Conservation (phyloP, 2,797 vertebrate genomes). For the Pampus argenteus region DNA sequence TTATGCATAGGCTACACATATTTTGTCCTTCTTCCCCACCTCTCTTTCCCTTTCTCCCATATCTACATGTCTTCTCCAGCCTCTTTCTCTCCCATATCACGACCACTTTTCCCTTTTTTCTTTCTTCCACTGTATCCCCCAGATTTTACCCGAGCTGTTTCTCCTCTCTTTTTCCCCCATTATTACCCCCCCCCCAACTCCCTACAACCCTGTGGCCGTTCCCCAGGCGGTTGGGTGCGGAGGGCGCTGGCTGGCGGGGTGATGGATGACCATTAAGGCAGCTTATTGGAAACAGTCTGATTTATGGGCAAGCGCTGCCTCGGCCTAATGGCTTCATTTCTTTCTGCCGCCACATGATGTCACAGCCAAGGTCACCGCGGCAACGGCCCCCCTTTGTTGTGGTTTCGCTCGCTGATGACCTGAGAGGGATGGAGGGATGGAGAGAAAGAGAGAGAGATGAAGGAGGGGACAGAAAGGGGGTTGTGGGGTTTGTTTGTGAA, state of each 20-base stretch:
- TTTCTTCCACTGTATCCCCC: conserved; percentile 29
- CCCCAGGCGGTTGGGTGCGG: conserved; percentile 82
- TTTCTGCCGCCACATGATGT: conserved; percentile 98
- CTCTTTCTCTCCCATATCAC: conserved; percentile 23
- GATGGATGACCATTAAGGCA: conserved; percentile 99
- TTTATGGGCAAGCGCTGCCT: conserved; percentile 98
- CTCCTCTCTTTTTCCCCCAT: conserved; percentile 44
- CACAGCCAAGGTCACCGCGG: conserved; percentile 99
- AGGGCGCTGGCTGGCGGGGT: conserved; percentile 93
- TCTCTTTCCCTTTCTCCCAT: neutral
- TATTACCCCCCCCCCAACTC: conserved; percentile 35
- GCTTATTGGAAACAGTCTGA: conserved; percentile 99
- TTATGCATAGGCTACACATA: conserved; percentile 65
- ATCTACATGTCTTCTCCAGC: conserved; percentile 1
- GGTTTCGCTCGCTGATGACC: conserved; percentile 96
- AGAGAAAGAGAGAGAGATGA: conserved; percentile 48
- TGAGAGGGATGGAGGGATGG: conserved; percentile 85
- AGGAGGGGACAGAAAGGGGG: conserved; percentile 61
- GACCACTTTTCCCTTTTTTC: conserved; percentile 21
- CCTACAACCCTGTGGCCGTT: conserved; percentile 68
- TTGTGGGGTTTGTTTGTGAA: conserved; percentile 75
- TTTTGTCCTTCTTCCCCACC: neutral
- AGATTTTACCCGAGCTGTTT: conserved; percentile 44
- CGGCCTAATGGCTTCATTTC: conserved; percentile 99
- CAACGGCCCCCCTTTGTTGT: conserved; percentile 96